Evolutionary conservation across 1,140 invertebrate species (phyloP).

Genomic region (Drosophila pallidifrons): DNA sequence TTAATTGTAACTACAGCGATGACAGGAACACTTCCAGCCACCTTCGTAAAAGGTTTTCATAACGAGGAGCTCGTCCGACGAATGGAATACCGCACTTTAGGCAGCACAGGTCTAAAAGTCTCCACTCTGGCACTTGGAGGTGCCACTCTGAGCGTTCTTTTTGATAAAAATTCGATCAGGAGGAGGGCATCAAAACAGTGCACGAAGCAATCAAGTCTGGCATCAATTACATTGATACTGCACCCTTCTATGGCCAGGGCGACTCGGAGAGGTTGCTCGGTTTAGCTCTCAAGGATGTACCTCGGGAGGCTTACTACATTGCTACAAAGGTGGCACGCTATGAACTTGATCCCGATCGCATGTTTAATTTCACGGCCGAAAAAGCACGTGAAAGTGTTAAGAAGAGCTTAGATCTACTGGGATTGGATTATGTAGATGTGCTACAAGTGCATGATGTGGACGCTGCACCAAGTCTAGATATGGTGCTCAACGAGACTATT

Average conservation of each 20-base stretch:
- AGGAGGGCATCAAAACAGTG: constrained; percentile 90
- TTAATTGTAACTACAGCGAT: constrained; percentile 34
- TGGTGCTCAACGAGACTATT: constrained; percentile 94
- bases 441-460: constrained; percentile 89
- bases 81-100: constrained; percentile 87
- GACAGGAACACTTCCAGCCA: constrained; percentile 82
- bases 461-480: constrained; percentile 87
- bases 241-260: constrained; percentile 96
- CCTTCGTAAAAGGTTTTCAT: constrained; percentile 87
- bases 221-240: constrained; percentile 96
- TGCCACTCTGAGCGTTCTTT: constrained; percentile 55
- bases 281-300: constrained; percentile 92
- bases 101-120: constrained; percentile 86
- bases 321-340: constrained; percentile 97
- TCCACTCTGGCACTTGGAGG: constrained; percentile 87
- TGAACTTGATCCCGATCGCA: constrained; percentile 88
- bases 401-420: constrained; percentile 90
- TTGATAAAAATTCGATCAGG: constrained; percentile 81
- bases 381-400: constrained; percentile 91
- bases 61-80: constrained; percentile 86
- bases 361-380: constrained; percentile 94
- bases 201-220: constrained; percentile 90
- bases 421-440: constrained; percentile 94
- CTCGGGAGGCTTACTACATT: constrained; percentile 94
- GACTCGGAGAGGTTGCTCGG: constrained; percentile 92